Conservation (phyloP, 2,888 invertebrate genomes). For the Lucinisca nassula region DNA sequence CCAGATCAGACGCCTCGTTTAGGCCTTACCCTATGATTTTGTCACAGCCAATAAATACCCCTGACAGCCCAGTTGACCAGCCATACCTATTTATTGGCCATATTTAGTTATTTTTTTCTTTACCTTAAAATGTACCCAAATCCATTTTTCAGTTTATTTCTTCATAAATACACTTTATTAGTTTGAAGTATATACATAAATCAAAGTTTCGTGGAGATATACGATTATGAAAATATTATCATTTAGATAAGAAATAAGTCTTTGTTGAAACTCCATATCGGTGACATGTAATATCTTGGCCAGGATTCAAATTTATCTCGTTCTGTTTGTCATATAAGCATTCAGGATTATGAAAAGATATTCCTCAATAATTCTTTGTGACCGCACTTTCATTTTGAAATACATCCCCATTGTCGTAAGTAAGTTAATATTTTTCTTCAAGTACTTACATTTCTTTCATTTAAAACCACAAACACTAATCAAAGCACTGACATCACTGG, state of each 20-base stretch:
- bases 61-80: too few relatives aligned
- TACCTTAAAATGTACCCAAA: too few relatives aligned
- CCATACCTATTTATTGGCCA: too few relatives aligned
- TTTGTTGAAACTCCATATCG: constrained; percentile 15
- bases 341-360: neutral
- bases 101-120: too few relatives aligned
- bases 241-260: constrained; percentile 8
- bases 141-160: neutral
- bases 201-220: constrained; percentile 1
- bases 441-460: neutral
- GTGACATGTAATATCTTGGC: neutral
- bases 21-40: too few relatives aligned
- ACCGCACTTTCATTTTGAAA: constrained; percentile 6
- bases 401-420: neutral
- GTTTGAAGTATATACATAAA: neutral
- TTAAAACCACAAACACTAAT: too few relatives aligned
- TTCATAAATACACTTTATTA: constrained; percentile 9
- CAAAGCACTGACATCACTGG: too few relatives aligned
- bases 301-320: neutral
- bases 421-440: constrained; percentile 8
- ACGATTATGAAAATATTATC: constrained; percentile 9
- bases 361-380: neutral
- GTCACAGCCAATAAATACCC: too few relatives aligned
- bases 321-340: constrained; percentile 10
- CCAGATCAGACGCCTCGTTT: neutral